A percentile compares a stretch with the other conserved stretches of the same genome.
Conservation (phyloP, 2,113 vertebrate species). For the Sarotherodon lohbergeri region DNA sequence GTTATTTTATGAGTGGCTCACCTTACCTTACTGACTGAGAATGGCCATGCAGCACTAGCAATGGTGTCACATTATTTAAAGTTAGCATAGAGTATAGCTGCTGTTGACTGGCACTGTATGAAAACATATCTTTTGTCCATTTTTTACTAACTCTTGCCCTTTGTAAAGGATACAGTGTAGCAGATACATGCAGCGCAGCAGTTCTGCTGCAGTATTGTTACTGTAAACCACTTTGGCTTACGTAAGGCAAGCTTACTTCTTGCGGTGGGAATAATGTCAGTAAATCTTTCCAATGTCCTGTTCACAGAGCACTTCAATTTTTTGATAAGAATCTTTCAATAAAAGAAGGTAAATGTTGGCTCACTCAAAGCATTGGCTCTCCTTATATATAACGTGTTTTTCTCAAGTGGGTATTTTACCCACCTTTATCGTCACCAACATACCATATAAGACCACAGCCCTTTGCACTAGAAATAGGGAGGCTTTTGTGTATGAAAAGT, state of each 20-base stretch:
- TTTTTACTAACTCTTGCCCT: neutral
- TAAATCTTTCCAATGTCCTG: neutral
- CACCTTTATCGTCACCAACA: constrained; percentile 3
- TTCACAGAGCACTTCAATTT: neutral
- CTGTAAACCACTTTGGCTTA: neutral
- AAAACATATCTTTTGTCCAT: neutral
- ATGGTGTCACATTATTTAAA: neutral
- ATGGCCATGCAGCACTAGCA: neutral
- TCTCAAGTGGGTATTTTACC: neutral
- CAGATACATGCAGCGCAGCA: neutral
- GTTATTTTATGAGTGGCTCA: neutral
- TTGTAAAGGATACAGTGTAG: neutral
- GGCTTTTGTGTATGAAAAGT: constrained; percentile 46
- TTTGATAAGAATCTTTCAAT: constrained; percentile 27
- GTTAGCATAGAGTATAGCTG: neutral
- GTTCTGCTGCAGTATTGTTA: neutral
- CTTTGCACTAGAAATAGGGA: constrained; percentile 44
- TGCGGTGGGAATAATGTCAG: neutral
- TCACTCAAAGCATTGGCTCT: neutral
- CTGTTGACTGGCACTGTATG: neutral
- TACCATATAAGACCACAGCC: constrained; percentile 19
- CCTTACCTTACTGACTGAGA: neutral
- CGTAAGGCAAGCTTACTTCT: neutral
- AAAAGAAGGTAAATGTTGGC: neutral
- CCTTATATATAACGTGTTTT: neutral